Percentiles rank a stretch among this genome's conserved stretches.
These are phyloP conservation scores for Atta cephalotes DNA, from an alignment of 1,140 invertebrate genomes.

Conservation along the genomic window DNA sequence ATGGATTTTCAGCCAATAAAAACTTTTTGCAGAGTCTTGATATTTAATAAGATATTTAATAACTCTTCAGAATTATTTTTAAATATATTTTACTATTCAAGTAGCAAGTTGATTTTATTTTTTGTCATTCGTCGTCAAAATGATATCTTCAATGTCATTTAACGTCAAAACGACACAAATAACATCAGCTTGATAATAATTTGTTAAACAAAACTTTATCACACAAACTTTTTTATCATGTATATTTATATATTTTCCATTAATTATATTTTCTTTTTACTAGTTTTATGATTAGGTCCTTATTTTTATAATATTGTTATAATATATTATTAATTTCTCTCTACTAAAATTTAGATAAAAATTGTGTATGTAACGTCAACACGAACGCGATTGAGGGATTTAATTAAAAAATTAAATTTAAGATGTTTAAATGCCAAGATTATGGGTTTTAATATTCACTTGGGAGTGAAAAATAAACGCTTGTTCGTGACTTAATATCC, in stretches of 20 bases:
- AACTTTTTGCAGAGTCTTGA: no score
- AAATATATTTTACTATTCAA: no score
- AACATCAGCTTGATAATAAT: no score
- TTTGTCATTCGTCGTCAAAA: no score
- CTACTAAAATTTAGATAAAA: neutral
- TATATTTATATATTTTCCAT: neutral
- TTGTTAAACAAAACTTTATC: no score
- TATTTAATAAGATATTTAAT: no score
- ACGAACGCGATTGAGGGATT: neutral
- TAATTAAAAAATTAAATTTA: neutral
- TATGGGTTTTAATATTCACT: conserved; percentile 68
- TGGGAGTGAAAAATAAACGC: conserved; percentile 64
- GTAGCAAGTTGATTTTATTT: no score
- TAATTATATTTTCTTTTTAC: neutral
- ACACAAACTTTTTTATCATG: no score
- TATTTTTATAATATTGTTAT: neutral
- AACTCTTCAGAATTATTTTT: no score
- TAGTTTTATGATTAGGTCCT: neutral
- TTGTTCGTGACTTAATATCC: conserved; percentile 74
- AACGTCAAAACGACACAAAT: no score
- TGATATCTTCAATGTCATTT: no score
- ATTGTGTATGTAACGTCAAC: neutral
- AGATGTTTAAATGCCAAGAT: conserved; percentile 40
- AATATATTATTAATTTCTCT: neutral
- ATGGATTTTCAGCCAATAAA: no score